Conservation (phyloP, 2,888 invertebrate species). For the Leucozona laternaria region DNA sequence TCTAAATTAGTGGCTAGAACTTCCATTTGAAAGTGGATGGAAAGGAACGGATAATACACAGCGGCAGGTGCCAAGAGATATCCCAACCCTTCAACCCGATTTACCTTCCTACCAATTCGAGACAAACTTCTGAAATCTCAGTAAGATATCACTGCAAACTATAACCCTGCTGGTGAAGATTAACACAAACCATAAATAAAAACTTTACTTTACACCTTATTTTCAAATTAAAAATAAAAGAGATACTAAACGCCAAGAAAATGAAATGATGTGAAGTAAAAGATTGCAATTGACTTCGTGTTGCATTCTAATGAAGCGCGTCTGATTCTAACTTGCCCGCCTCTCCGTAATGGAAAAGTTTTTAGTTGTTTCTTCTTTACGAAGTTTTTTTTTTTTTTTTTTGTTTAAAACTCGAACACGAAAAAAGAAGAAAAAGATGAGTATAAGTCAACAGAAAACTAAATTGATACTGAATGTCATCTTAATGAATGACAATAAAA, state of each 20-base stretch:
- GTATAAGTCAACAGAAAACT: not conserved
- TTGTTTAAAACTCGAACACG: not conserved
- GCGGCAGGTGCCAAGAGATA: too few species aligned
- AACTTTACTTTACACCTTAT: not conserved
- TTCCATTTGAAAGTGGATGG: too few species aligned
- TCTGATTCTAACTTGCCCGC: not conserved
- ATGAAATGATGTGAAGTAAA: not conserved
- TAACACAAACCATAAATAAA: not conserved
- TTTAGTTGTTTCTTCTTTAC: not conserved
- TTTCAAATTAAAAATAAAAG: not conserved
- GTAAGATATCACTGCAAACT: too few species aligned
- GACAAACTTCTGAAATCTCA: too few species aligned
- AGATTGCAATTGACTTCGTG: not conserved
- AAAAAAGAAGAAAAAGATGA: not conserved
- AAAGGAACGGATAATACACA: too few species aligned
- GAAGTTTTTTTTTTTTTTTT: not conserved
- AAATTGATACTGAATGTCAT: constrained; percentile 44
- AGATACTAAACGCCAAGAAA: not conserved
- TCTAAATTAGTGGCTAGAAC: not conserved
- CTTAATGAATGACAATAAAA: constrained; percentile 14
- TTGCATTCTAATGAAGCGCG: not conserved
- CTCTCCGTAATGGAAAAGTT: not conserved
- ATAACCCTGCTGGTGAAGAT: not conserved
- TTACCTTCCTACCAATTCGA: too few species aligned
- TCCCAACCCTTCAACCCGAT: not conserved